Evolutionary conservation across 2,113 vertebrate genomes (phyloP).

Genomic region (Uria lomvia): DNA sequence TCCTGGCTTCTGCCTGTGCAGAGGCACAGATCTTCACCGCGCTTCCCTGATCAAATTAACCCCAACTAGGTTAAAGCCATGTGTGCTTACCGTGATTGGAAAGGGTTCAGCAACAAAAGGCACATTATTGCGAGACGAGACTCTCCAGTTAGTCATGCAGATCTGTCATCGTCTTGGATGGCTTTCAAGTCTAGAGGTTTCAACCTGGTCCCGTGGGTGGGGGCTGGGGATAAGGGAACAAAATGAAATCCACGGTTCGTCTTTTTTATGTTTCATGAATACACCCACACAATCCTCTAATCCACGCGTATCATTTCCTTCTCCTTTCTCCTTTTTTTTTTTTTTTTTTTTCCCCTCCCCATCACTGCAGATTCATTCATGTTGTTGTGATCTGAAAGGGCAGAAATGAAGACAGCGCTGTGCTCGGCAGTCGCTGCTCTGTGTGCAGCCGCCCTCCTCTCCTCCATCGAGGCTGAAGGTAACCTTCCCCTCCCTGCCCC

Average conservation of each 20-base stretch:
- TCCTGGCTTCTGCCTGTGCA: not conserved
- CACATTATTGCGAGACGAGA: not conserved
- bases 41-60: not conserved
- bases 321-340: not conserved
- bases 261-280: conserved; percentile 32
- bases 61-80: not conserved
- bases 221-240: conserved; percentile 28
- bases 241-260: not conserved
- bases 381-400: conserved; percentile 79
- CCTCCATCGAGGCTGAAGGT: conserved; percentile 89
- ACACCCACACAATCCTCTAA: conserved; percentile 34
- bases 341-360: not conserved
- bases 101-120: conserved; percentile 48
- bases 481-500: conserved; percentile 57
- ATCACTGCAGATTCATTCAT: conserved; percentile 82
- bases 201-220: conserved; percentile 47
- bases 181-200: conserved; percentile 23
- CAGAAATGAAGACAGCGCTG: conserved; percentile 85
- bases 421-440: conserved; percentile 76
- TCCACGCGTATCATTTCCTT: conserved; percentile 40
- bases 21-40: not conserved
- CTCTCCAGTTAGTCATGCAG: conserved; percentile 27
- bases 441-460: conserved; percentile 78
- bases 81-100: not conserved
- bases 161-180: not conserved